Evolutionary conservation across 1,140 invertebrate species (phyloP), one percentile per base, ranked within the genome.

Genomic region (Hestina assimilis): DNA sequence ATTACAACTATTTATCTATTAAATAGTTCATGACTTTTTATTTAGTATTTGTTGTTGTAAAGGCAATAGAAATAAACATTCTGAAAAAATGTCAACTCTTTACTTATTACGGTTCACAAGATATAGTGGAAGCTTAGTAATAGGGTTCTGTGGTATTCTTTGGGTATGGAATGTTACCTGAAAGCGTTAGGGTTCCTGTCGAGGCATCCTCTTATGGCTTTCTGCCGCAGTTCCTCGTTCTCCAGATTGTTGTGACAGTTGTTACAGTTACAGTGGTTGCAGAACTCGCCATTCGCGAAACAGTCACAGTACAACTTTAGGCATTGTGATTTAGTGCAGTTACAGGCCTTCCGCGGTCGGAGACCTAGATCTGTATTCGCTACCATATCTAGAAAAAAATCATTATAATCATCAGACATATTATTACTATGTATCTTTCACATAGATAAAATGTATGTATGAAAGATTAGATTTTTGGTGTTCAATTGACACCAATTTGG

Each of bases 251-350:
- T 99, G 59, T 93, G 97, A 87, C 99, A 99, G 88, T 98, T 98
- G 79, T 94, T 96, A 86, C 98, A 99, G 78, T 99, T 99, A 82
- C 99, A 99, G 83, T 96, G 94, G 77, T 97, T 94, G 90, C 98
- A 99, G 85, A 99, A 99, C 89, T 99, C 98, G 14, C 99, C 98
- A 89, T 99, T 99, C 0, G 98, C 98, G 91, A 99, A 99, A 87
- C 99, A 99, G 84, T 99, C 98, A 90, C 99, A 99, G 86, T 99
- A 99, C 88, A 99, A 89, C 90, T 99, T 99, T 19, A 99, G 91
- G 82, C 98, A 99, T 86, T 99, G 97, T 3, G 98, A 99, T 89
- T 99, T 99, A 26, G 97, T 99, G 89, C 98, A 99, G 83, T 99
- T 99, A 84, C 98, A 99, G 7, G 97, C 97, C 89, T 98, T 98